Conservation (phyloP, 2,797 vertebrate species). For the Silurus aristotelis region DNA sequence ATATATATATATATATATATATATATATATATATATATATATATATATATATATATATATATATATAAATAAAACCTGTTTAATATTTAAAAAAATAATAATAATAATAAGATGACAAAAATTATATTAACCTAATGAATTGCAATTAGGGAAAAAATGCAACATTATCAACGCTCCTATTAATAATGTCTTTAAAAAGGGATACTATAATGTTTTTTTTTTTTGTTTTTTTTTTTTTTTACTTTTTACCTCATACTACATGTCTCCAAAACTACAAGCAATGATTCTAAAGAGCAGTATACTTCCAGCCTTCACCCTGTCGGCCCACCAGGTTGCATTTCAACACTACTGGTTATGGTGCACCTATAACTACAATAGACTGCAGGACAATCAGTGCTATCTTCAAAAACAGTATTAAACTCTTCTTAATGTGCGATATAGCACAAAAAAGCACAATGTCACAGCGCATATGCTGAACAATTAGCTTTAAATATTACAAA, state of each 20-base stretch:
- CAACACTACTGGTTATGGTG: background rate
- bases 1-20: too few relatives aligned
- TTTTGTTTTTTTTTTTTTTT: background rate
- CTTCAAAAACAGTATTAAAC: background rate
- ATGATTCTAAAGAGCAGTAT: background rate
- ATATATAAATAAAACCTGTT: background rate
- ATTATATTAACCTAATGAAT: background rate
- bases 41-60: too few relatives aligned
- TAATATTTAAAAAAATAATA: background rate
- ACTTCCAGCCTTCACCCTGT: background rate
- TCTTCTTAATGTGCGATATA: slow-evolving; percentile 15
- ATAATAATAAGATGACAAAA: too few relatives aligned
- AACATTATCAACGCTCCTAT: background rate
- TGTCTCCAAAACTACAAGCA: background rate
- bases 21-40: too few relatives aligned
- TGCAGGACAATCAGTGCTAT: background rate
- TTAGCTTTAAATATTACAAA: slow-evolving; percentile 8
- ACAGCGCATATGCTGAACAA: background rate
- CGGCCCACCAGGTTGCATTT: background rate
- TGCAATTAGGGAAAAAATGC: background rate
- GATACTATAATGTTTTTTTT: background rate
- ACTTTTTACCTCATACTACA: background rate
- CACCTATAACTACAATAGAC: background rate
- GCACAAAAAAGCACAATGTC: background rate
- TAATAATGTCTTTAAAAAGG: background rate